Evolutionary conservation across 2,888 invertebrate species (phyloP).

Genomic region (Drosophila dives): DNA sequence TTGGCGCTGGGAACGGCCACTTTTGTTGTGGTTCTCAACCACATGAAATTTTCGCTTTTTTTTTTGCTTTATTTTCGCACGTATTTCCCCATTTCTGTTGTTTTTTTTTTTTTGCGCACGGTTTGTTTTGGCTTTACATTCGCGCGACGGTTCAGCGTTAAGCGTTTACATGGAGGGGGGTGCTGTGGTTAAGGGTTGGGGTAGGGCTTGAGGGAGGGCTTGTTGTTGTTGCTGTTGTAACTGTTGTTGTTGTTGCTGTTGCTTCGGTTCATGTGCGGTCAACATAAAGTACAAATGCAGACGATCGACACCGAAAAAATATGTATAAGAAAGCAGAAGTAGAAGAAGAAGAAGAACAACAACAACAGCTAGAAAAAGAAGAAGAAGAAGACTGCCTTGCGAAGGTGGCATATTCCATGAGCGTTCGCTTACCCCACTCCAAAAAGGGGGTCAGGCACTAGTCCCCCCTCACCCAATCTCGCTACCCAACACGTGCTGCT

Average conservation of each 20-base stretch:
- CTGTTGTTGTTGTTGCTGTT: conserved; percentile 10
- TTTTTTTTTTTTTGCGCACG: conserved; percentile 54
- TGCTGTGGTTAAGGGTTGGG: neutral
- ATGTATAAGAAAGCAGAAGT: neutral
- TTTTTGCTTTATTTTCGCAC: conserved; percentile 76
- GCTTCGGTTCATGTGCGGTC: conserved; percentile 60
- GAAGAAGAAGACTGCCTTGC: conserved; percentile 1
- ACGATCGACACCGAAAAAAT: conserved; percentile 30
- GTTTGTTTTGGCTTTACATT: conserved; percentile 73
- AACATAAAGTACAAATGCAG: conserved; percentile 42
- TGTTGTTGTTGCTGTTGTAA: neutral
- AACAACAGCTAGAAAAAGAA: neutral
- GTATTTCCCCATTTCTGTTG: conserved; percentile 68
- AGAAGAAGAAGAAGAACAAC: neutral
- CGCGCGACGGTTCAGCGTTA: conserved; percentile 23
- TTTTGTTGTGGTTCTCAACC: conserved; percentile 54
- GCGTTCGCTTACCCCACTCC: conserved; percentile 45
- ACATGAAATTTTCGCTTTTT: conserved; percentile 12
- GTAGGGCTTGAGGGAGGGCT: neutral
- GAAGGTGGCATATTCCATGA: conserved; percentile 57
- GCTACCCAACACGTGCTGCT: conserved; percentile 16
- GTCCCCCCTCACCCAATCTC: neutral
- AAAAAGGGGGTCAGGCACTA: conserved; percentile 31
- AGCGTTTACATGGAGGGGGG: conserved; percentile 13
- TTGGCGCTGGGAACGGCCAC: conserved; percentile 68